These are phyloP conservation scores for Zingel zingel DNA, from an alignment of 2,113 vertebrate species.

Conservation along the genomic window DNA sequence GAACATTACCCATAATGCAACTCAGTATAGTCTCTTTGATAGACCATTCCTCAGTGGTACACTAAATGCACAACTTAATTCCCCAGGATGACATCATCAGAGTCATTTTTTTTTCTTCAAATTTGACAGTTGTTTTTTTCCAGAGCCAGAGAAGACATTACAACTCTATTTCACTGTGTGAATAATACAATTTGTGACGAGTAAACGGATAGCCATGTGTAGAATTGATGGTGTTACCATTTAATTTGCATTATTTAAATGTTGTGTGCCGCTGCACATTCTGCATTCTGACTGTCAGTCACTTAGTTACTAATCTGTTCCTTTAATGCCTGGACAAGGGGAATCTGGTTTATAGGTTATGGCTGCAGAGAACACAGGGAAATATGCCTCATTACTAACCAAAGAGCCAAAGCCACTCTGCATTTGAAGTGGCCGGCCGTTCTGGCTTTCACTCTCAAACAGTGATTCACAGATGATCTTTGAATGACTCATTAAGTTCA, in stretches of 20 bases:
- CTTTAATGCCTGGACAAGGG: constrained; percentile 20
- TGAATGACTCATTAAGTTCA: constrained; percentile 74
- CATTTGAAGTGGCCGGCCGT: constrained; percentile 60
- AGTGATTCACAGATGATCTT: constrained; percentile 65
- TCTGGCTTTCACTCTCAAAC: constrained; percentile 63
- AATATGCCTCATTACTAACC: constrained; percentile 68
- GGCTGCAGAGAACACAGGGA: constrained; percentile 58
- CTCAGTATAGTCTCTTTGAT: background rate
- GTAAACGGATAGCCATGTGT: background rate
- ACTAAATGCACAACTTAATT: background rate
- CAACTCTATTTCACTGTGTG: too few relatives aligned
- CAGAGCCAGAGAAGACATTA: background rate
- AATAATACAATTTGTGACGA: background rate
- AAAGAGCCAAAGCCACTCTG: constrained; percentile 61
- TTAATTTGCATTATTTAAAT: background rate
- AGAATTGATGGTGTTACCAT: background rate
- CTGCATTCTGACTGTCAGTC: constrained; percentile 4
- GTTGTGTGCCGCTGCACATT: too few relatives aligned
- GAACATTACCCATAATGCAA: constrained; percentile 1
- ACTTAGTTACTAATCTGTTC: constrained; percentile 5
- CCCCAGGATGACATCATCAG: background rate
- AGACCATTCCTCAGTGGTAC: background rate
- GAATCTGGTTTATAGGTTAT: constrained; percentile 60
- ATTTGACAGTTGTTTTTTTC: background rate
- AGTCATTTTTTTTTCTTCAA: background rate